A percentile compares a stretch with the other conserved stretches of the same genome.
Conservation (phyloP, 1,140 invertebrate species). For the Ceratosolen fusciceps region DNA sequence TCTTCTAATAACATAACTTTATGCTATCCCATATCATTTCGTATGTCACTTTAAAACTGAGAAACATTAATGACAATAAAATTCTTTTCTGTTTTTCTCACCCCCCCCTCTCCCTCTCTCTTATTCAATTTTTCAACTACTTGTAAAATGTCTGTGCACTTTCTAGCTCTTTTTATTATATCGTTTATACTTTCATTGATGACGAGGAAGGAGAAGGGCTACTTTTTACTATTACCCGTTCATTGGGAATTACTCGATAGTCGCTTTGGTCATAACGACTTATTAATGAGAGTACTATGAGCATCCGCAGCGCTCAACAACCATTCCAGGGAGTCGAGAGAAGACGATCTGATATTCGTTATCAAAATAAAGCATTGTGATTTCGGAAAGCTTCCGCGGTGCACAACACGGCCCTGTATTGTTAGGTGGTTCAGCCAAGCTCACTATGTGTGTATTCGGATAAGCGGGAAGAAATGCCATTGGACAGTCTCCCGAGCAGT, state of each 20-base stretch:
- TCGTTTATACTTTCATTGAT: not conserved
- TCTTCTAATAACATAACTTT: not conserved
- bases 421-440: slow-evolving; percentile 78
- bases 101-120: not conserved
- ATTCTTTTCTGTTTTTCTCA: not conserved
- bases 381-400: slow-evolving; percentile 88
- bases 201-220: not conserved
- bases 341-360: slow-evolving; percentile 89
- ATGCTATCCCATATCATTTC: not conserved
- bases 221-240: slow-evolving; percentile 7
- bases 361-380: slow-evolving; percentile 95
- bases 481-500: slow-evolving; percentile 95
- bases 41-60: too few species aligned
- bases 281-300: slow-evolving; percentile 75
- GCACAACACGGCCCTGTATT: slow-evolving; percentile 90
- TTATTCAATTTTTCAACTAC: not conserved
- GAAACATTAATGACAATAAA: slow-evolving; percentile 2
- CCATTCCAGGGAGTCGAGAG: slow-evolving; percentile 91
- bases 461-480: slow-evolving; percentile 91
- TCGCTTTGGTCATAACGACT: not conserved
- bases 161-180: not conserved
- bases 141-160: not conserved
- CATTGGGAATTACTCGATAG: slow-evolving; percentile 7
- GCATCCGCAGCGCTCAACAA: slow-evolving; percentile 92
- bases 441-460: slow-evolving; percentile 93